Evolutionary conservation across 1,140 invertebrate species (phyloP), one percentile per base, ranked within the genome.

Genomic region (Centruroides vittatus): DNA sequence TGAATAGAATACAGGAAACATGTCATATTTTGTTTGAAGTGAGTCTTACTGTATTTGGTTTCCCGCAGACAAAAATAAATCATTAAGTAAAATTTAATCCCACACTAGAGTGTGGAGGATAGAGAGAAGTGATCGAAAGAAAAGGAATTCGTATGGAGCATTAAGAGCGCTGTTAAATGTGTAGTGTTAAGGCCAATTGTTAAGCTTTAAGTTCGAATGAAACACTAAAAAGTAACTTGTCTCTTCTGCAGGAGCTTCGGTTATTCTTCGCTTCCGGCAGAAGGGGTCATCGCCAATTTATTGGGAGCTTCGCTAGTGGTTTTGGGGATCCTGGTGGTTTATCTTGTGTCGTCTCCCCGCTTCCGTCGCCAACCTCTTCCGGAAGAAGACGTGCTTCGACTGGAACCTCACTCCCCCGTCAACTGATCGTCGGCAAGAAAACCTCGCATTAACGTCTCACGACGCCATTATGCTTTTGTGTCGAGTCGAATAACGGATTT

Each of bases 251-350:
- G 55, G 13, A 59, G 53, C 35, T 52, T 52, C 13, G 23, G 23
- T 23, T 84, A 84, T 62, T 61, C 73, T 3, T 41, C 76, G 4
- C 70, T 84, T 35, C 75, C 78, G 11, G 63, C 77, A 1, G 82
- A 89, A 74, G 87, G 78, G 34, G 68, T 86, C 23, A 68, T 92
- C 13, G 73, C 87, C 36, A 93, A 93, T 71, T 76, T 82, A n/a
- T 82, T 89, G 57, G 89, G 86, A 7, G 59, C 89, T 1, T 70
- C 83, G 11, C 76, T 88, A n/a, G 70, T 87, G 6, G 65, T 83
- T 46, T 89, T 88, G 69, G 82, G 79, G n/a, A 73, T 76, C 4
- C 69, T 86, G 13, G 82, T 88, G 4, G 73, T 88, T 3, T 88
- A 88, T 70, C 70, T 93, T 49, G 82, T 87, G 3, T 82, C 83